Conservation (phyloP, 92 coral and sea anemone genomes). For the Meandrina meandrites region DNA sequence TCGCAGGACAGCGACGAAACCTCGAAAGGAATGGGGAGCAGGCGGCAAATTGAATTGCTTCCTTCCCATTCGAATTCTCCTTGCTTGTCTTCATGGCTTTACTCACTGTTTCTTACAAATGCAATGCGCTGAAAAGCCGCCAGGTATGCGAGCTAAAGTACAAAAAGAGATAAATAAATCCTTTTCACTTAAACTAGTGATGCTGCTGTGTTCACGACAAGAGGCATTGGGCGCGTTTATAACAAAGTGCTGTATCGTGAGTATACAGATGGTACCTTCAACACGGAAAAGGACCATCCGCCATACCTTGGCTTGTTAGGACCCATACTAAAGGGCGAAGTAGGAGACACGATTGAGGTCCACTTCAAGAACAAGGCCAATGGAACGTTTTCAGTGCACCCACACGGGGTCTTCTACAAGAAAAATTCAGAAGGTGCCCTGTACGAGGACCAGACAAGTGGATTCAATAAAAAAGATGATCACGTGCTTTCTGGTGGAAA, state of each 20-base stretch:
- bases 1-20: too few species aligned
- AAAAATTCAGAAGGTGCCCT: constrained; percentile 83
- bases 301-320: constrained; percentile 78
- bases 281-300: constrained; percentile 70
- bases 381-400: constrained; percentile 70
- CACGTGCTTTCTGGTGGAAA: constrained; percentile 52
- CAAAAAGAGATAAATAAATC: too few species aligned
- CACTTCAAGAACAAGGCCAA: constrained; percentile 75
- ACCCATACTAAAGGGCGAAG: constrained; percentile 79
- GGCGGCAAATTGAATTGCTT: too few species aligned
- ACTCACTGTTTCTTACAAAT: too few species aligned
- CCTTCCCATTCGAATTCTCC: too few species aligned
- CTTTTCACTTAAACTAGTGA: constrained; percentile 48
- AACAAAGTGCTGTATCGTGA: constrained; percentile 79
- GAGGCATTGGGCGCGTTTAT: constrained; percentile 79
- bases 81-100: too few species aligned
- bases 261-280: constrained; percentile 63
- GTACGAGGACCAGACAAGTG: constrained; percentile 66
- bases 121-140: too few species aligned
- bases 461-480: constrained; percentile 66
- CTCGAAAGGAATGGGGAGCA: too few species aligned
- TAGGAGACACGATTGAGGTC: constrained; percentile 76
- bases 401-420: constrained; percentile 82
- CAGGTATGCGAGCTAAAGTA: too few species aligned
- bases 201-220: constrained; percentile 70